phyloP scores from a whole-genome alignment of 2,888 invertebrate genomes.

The Cheilosia pagana region DNA sequence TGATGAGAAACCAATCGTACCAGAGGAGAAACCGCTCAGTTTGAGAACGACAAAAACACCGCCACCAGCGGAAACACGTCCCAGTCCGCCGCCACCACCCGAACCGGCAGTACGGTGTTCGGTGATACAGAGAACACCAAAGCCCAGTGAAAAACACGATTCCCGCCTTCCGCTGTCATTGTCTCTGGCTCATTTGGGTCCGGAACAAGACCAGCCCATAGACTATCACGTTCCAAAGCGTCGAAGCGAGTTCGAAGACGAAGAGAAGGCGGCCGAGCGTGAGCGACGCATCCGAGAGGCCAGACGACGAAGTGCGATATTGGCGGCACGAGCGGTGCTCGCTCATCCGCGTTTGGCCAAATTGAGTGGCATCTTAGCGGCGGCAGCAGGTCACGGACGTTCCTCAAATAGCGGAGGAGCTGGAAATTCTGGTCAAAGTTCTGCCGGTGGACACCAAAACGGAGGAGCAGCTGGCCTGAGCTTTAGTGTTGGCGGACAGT shows the following conservation, averaged over 20 bases:
- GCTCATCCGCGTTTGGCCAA: conserved; percentile 84
- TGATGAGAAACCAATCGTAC: conserved; percentile 87
- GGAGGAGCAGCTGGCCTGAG: conserved; percentile 78
- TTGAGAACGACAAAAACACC: conserved; percentile 84
- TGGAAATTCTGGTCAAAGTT: conserved; percentile 81
- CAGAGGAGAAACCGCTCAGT: conserved; percentile 86
- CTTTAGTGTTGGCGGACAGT: conserved; percentile 78
- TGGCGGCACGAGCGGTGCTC: conserved; percentile 83
- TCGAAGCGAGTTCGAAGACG: conserved; percentile 84
- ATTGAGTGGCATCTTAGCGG: conserved; percentile 87
- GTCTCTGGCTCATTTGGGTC: conserved; percentile 84
- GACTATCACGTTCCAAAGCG: conserved; percentile 94
- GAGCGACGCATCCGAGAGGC: conserved; percentile 89
- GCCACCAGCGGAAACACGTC: conserved; percentile 83
- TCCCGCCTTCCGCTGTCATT: conserved; percentile 85
- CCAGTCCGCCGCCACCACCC: conserved; percentile 86
- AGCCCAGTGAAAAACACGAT: conserved; percentile 81
- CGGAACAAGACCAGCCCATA: conserved; percentile 93
- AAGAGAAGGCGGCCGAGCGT: conserved; percentile 81
- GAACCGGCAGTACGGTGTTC: conserved; percentile 90
- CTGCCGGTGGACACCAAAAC: conserved; percentile 83
- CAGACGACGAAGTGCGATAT: conserved; percentile 88
- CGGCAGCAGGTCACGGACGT: conserved; percentile 92
- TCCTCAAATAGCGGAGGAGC: conserved; percentile 85
- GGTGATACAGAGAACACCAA: conserved; percentile 92